Percentiles rank a stretch among this genome's conserved stretches.
Conservation (phyloP, 2,113 vertebrate species). For the Pygoscelis adeliae region DNA sequence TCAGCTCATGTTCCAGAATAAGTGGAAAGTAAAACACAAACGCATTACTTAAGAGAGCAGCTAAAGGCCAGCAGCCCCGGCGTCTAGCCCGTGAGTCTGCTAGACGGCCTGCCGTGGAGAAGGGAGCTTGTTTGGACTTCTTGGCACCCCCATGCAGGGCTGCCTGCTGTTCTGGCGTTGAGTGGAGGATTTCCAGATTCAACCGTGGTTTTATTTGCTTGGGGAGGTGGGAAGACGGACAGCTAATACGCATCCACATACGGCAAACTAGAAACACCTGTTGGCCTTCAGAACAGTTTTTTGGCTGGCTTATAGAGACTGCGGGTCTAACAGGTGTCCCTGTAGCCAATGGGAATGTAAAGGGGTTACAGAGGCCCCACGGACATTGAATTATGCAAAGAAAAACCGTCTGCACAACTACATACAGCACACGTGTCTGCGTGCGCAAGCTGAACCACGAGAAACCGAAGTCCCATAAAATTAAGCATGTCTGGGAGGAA, state of each 20-base stretch:
- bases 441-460: not conserved
- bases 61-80: not conserved
- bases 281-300: not conserved
- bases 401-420: not conserved
- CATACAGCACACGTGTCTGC: not conserved
- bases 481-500: not conserved
- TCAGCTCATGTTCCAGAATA: rapidly evolving
- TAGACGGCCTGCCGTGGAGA: rapidly evolving
- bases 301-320: not conserved
- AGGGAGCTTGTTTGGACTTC: not conserved
- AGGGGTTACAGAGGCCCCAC: not conserved
- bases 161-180: not conserved
- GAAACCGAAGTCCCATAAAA: not conserved
- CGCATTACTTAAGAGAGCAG: not conserved
- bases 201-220: not conserved
- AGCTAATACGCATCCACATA: not conserved
- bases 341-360: rapidly evolving
- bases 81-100: rapidly evolving
- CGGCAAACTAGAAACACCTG: constrained; percentile 24
- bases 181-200: not conserved
- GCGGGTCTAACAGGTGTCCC: not conserved
- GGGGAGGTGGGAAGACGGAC: not conserved
- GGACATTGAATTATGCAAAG: rapidly evolving
- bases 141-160: rapidly evolving
- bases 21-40: not conserved